These are phyloP conservation scores for Penaeus monodon DNA, from an alignment of 2,888 invertebrate species.

Conservation along the genomic window DNA sequence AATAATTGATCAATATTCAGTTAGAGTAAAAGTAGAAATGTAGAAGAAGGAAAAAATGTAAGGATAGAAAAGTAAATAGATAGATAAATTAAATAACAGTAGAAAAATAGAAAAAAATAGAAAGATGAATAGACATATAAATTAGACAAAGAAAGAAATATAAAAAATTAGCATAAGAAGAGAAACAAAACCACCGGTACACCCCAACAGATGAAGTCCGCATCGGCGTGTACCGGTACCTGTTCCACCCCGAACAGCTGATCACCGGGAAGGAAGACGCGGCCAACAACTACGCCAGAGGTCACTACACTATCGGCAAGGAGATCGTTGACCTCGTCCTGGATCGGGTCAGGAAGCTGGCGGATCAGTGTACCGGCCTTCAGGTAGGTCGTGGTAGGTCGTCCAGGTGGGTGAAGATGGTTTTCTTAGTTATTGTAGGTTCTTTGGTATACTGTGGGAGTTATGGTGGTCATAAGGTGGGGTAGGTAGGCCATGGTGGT, in stretches of 20 bases:
- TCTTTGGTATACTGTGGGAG: too few species aligned
- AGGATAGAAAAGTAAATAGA: too few species aligned
- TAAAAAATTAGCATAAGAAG: not conserved
- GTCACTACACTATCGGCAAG: constrained; percentile 80
- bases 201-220: constrained; percentile 68
- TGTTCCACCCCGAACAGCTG: constrained; percentile 74
- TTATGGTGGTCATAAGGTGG: too few species aligned
- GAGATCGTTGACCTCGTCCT: constrained; percentile 82
- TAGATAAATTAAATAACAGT: too few species aligned
- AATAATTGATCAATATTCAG: too few species aligned
- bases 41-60: too few species aligned
- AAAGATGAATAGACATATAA: too few species aligned
- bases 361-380: constrained; percentile 80
- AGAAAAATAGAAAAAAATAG: too few species aligned
- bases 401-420: too few species aligned
- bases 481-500: too few species aligned
- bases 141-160: not conserved
- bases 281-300: constrained; percentile 73
- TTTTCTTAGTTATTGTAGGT: too few species aligned
- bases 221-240: constrained; percentile 71
- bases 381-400: constrained; percentile 23
- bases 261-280: constrained; percentile 73
- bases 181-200: not conserved
- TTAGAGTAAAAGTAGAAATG: too few species aligned
- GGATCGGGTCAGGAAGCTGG: constrained; percentile 81